Base-by-base conservation (phyloP, 2,888 invertebrate species). In the Thumatha senex region DNA sequence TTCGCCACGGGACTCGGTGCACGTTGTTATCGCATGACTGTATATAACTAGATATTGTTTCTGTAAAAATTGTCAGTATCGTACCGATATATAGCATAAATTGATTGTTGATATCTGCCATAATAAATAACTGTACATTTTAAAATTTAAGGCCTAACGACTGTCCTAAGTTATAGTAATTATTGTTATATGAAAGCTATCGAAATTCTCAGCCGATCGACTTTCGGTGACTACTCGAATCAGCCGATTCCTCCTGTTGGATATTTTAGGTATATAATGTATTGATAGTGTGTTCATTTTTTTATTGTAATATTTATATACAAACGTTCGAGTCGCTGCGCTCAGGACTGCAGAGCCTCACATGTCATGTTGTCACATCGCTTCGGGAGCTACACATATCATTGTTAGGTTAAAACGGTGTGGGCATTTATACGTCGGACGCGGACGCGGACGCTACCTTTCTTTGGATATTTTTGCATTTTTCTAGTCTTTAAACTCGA, bases 101-200 rank as follows among this genome's bases (percentile, higher is more conserved):
- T 84, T 84, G 80, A 84, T 88, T 87, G 89, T 91, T 89, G 84
- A 89, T 86, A 89, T 89, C 86, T 90, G 90, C 90, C 90, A 90
- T 91, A 90, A 89, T 89, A 86, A 85, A 74, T 84, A 86, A 83
- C 74, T 89, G 88, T 90, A 90, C 72, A 89, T 88, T 88, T 74
- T 86, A 84, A 80, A 79, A 82, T 72, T 78, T 90, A 87, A 89
- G 89, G 89, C 90, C 89, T 89, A 88, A 88, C 86, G 89, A 89
- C 89, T 90, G 88, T 89, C 84, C 82, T 86, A 84, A 82, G 80
- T 82, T 86, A 78, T 83, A 74, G 71, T 78, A 80, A 79, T 81
- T 82, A 82, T 84, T 84, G 80, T 84, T 84, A 79, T 77, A 74
- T 72, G 78, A 77, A 74, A 73, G 76, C 72, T 78, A 68, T 75